These are phyloP conservation scores for Pangasianodon gigas DNA, from an alignment of 2,113 vertebrate species.

Conservation along the genomic window DNA sequence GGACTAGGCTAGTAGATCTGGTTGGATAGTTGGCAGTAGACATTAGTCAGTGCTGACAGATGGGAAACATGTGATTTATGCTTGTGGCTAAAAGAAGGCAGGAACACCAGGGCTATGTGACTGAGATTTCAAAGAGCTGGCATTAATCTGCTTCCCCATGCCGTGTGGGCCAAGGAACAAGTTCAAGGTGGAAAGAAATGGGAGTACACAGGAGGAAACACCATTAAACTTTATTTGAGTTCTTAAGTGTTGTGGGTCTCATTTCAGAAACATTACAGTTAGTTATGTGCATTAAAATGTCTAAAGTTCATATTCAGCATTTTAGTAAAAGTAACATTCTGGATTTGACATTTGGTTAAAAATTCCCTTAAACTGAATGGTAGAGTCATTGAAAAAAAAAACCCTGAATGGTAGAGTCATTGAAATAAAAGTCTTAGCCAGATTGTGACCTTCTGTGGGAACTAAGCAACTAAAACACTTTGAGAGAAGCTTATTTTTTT, in stretches of 20 bases:
- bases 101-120: conserved; percentile 58
- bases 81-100: conserved; percentile 57
- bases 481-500: neutral
- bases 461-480: neutral
- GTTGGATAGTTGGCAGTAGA: conserved; percentile 56
- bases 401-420: neutral
- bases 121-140: conserved; percentile 65
- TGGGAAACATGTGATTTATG: conserved; percentile 69
- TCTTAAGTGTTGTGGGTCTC: neutral
- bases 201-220: conserved; percentile 30
- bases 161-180: conserved; percentile 59
- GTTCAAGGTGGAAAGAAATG: conserved; percentile 70
- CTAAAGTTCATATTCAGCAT: neutral
- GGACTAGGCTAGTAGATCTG: conserved; percentile 65
- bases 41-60: conserved; percentile 64
- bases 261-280: neutral
- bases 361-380: neutral
- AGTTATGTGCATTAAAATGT: neutral
- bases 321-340: neutral
- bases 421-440: neutral
- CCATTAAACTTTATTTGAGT: neutral
- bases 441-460: neutral
- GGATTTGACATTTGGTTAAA: neutral
- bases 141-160: conserved; percentile 68
- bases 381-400: neutral